Percentiles rank a stretch among this genome's conserved stretches.
phyloP scores from a whole-genome alignment of 2,888 invertebrate genomes.

The Polyommatus icarus region DNA sequence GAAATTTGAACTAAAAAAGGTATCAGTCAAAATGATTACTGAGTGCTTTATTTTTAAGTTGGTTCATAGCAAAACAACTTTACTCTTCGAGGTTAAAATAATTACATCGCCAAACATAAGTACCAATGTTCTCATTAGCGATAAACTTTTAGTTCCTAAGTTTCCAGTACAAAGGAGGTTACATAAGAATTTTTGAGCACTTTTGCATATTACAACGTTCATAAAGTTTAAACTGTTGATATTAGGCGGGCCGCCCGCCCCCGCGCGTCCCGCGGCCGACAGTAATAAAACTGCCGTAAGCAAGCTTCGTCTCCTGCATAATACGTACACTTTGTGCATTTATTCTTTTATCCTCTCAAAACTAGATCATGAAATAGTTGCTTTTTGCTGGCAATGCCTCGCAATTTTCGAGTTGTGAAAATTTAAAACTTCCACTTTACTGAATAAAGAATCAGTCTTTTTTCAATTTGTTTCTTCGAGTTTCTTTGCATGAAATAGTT shows the following conservation, averaged over 20 bases:
- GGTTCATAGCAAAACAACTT: background rate
- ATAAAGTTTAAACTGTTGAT: slow-evolving; percentile 42
- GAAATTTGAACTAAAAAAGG: no score
- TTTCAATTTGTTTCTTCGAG: background rate
- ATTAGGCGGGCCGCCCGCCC: slow-evolving; percentile 35
- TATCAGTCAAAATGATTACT: background rate
- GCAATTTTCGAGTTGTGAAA: slow-evolving; percentile 8
- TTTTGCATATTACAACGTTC: slow-evolving; percentile 40
- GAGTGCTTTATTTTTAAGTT: background rate
- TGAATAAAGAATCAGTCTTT: background rate
- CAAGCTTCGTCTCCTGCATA: slow-evolving; percentile 40
- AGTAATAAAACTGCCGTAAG: slow-evolving; percentile 39
- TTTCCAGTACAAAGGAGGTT: slow-evolving; percentile 33
- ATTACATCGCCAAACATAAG: slow-evolving; percentile 40
- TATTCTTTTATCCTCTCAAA: slow-evolving; percentile 35
- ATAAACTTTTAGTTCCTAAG: slow-evolving; percentile 31
- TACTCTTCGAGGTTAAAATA: slow-evolving; percentile 43
- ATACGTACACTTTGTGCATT: slow-evolving; percentile 34
- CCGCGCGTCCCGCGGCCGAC: slow-evolving; percentile 21
- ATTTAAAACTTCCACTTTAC: slow-evolving; percentile 6
- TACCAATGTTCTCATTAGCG: background rate
- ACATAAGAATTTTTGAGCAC: slow-evolving; percentile 37
- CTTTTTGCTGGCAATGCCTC: slow-evolving; percentile 5
- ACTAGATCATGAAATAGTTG: slow-evolving; percentile 32
- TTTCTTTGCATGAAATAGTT: background rate